phyloP scores from a whole-genome alignment of 2,113 vertebrate genomes.

The Campylorhamphus procurvoides region DNA sequence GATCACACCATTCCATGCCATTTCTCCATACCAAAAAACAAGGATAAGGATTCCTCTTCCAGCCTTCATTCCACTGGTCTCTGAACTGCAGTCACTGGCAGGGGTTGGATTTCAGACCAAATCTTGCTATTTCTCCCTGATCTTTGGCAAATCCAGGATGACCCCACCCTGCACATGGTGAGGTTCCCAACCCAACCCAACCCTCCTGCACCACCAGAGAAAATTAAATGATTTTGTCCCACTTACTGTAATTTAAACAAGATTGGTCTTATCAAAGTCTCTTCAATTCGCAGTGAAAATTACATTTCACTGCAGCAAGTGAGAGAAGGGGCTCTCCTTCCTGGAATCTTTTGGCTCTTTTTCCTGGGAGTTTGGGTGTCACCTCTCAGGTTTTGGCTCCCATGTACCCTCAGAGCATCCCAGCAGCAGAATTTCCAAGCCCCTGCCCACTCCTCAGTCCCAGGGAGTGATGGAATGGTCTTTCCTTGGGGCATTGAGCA shows the following conservation, averaged over 20 bases:
- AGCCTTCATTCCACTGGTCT: not conserved
- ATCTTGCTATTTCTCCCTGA: not conserved
- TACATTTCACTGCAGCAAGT: not conserved
- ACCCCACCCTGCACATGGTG: not conserved
- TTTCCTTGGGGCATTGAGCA: not conserved
- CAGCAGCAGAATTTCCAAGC: not conserved
- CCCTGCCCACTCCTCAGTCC: not conserved
- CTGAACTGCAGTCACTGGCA: not conserved
- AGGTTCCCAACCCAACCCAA: too few relatives aligned
- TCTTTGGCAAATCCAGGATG: not conserved
- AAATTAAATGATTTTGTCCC: not conserved
- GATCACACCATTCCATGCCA: rapidly evolving
- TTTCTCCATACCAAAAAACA: not conserved
- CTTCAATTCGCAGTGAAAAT: not conserved
- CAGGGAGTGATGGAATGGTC: not conserved
- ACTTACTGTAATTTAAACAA: not conserved
- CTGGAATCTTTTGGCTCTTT: not conserved
- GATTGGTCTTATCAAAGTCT: not conserved
- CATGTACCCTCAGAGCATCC: not conserved
- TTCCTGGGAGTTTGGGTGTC: not conserved
- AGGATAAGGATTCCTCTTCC: not conserved
- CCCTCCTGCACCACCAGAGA: not conserved
- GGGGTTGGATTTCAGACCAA: not conserved
- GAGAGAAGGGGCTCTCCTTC: not conserved
- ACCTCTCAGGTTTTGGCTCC: not conserved